These are phyloP conservation scores for Notodonta dromedarius DNA, from an alignment of 2,888 invertebrate genomes.

Conservation along the genomic window DNA sequence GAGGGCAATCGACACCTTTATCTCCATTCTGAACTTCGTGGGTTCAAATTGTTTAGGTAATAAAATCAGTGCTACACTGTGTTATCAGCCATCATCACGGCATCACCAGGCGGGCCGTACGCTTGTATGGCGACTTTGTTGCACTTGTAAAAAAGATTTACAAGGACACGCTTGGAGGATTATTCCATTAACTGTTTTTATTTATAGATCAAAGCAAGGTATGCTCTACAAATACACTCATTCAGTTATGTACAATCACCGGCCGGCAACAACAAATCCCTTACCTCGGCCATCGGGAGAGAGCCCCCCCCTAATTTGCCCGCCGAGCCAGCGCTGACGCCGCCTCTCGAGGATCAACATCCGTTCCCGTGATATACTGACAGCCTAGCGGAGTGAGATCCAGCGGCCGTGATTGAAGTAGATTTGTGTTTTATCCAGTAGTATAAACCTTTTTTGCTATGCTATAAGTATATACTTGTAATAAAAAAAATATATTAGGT, in stretches of 20 bases:
- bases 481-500: too few relatives aligned
- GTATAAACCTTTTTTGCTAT: background rate
- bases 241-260: too few relatives aligned
- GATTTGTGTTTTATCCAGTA: background rate
- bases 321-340: background rate
- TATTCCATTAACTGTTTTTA: too few relatives aligned
- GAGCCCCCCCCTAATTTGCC: background rate
- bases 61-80: background rate
- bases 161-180: too few relatives aligned
- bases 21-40: background rate
- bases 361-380: background rate
- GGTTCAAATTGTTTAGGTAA: background rate
- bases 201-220: background rate
- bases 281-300: background rate
- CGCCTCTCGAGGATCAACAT: background rate
- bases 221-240: background rate
- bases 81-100: too few relatives aligned
- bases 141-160: too few relatives aligned
- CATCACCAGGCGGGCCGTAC: too few relatives aligned
- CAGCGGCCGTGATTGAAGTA: background rate
- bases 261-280: background rate
- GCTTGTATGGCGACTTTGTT: too few relatives aligned
- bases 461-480: too few relatives aligned
- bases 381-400: background rate
- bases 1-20: background rate